A percentile compares a stretch with the other conserved stretches of the same genome.
Conservation (phyloP, 2,888 invertebrate species). For the Drosophila infuscata region DNA sequence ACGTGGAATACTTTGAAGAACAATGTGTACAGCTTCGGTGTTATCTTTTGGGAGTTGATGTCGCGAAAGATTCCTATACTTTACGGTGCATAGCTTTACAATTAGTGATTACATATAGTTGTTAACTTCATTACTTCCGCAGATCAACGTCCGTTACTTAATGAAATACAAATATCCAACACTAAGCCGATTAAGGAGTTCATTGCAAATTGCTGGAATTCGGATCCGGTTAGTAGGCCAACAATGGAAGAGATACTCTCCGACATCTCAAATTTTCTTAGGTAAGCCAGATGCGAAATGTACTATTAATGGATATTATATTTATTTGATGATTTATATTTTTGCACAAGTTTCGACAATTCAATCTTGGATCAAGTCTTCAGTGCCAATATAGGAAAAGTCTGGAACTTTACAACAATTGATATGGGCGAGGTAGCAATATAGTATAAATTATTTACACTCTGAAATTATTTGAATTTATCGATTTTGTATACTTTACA, state of each 20-base stretch:
- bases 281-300: neutral
- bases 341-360: neutral
- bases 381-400: neutral
- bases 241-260: neutral
- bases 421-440: neutral
- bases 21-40: conserved; percentile 9
- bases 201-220: neutral
- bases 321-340: neutral
- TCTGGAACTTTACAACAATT: neutral
- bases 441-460: too few relatives aligned
- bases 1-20: neutral
- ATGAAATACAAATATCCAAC: neutral
- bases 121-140: neutral
- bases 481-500: neutral
- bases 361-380: conserved; percentile 2
- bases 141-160: neutral
- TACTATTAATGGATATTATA: neutral
- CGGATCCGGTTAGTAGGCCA: neutral
- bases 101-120: neutral
- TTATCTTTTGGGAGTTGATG: conserved; percentile 9
- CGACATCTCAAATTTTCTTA: neutral
- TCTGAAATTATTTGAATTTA: too few relatives aligned
- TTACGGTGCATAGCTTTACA: neutral
- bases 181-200: neutral
- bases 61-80: neutral